Conservation (phyloP, 2,888 invertebrate genomes). For the Latheticus oryzae region DNA sequence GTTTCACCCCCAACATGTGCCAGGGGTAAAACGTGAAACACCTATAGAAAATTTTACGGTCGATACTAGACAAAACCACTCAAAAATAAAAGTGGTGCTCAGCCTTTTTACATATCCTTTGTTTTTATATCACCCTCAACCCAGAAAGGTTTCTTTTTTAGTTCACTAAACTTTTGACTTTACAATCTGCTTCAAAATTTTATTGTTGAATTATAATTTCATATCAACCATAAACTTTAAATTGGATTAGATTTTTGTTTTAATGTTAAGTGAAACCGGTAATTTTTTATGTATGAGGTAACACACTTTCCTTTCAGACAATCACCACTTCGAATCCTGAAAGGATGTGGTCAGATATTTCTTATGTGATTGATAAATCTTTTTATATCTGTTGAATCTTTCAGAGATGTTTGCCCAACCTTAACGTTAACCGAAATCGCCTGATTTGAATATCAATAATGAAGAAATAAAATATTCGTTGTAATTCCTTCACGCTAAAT, state of each 20-base stretch:
- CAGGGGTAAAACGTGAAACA: slow-evolving; percentile 10
- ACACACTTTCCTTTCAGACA: slow-evolving; percentile 6
- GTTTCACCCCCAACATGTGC: slow-evolving; percentile 25
- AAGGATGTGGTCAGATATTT: slow-evolving; percentile 7
- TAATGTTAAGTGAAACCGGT: no score
- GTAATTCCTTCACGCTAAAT: no score
- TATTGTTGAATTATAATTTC: no score
- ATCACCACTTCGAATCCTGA: slow-evolving; percentile 1
- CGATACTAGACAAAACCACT: slow-evolving; percentile 30
- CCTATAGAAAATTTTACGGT: slow-evolving; percentile 25
- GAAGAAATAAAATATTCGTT: slow-evolving; percentile 3
- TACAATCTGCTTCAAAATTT: no score
- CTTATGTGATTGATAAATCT: slow-evolving; percentile 19
- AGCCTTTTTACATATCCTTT: slow-evolving; percentile 30
- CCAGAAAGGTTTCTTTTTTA: slow-evolving; percentile 8
- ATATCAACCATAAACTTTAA: no score
- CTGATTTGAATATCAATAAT: slow-evolving; percentile 28
- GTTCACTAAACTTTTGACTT: no score
- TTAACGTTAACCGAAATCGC: slow-evolving; percentile 32
- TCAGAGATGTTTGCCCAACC: slow-evolving; percentile 26
- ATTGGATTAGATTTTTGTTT: no score
- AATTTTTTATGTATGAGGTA: no score
- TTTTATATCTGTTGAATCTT: slow-evolving; percentile 28
- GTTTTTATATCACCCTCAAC: slow-evolving; percentile 16
- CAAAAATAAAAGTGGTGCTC: slow-evolving; percentile 26